phyloP scores from a whole-genome alignment of 2,113 vertebrate species.

The Tenebrosternarchus preto region DNA sequence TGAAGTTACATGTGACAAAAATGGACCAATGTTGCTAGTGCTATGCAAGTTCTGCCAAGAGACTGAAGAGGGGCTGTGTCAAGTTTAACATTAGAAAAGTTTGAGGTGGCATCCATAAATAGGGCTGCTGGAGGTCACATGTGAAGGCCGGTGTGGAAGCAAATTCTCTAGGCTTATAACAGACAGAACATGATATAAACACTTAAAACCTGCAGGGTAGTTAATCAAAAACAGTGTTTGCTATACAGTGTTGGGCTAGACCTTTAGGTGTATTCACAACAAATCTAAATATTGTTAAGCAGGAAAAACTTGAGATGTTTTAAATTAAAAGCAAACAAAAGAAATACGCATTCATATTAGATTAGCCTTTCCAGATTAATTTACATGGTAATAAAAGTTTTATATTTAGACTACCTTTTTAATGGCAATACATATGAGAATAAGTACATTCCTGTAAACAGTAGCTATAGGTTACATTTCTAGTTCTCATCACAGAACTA shows the following conservation, averaged over 20 bases:
- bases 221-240: slow-evolving; percentile 17
- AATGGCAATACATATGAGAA: not conserved
- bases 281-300: no score
- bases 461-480: not conserved
- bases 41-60: slow-evolving; percentile 53
- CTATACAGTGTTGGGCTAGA: no score
- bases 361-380: no score
- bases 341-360: no score
- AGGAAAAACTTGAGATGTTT: no score
- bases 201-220: slow-evolving; percentile 15
- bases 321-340: no score
- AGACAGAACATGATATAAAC: slow-evolving; percentile 17
- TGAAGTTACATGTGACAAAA: slow-evolving; percentile 53
- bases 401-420: no score
- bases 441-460: not conserved
- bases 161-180: slow-evolving; percentile 31
- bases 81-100: slow-evolving; percentile 53
- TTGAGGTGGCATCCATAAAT: slow-evolving; percentile 58
- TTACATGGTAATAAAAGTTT: no score
- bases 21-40: slow-evolving; percentile 56
- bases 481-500: slow-evolving; percentile 41
- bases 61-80: slow-evolving; percentile 39
- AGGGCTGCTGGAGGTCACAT: slow-evolving; percentile 40
- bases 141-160: slow-evolving; percentile 39
- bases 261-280: no score